Conservation (phyloP, 2,888 invertebrate genomes). For the Lithodes maja region DNA sequence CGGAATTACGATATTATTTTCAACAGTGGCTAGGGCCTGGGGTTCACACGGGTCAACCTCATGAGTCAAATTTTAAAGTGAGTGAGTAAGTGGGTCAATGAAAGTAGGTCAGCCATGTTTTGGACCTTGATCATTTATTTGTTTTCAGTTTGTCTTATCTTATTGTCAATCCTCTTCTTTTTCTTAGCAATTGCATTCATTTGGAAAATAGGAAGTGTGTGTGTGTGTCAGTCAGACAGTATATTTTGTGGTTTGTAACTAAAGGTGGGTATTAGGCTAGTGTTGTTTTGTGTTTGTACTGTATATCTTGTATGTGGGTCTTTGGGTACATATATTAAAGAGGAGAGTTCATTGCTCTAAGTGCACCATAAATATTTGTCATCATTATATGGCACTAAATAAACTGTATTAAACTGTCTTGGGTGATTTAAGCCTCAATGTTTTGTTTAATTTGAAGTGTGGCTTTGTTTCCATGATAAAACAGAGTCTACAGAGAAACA, state of each 20-base stretch:
- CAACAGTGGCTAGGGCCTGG: too few species aligned
- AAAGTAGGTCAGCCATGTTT: constrained; percentile 10
- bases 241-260: too few species aligned
- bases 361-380: background rate
- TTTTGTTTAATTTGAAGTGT: too few species aligned
- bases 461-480: too few species aligned
- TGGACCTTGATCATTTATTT: background rate
- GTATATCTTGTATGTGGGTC: background rate
- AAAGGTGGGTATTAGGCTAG: too few species aligned
- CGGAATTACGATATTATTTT: too few species aligned
- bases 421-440: too few species aligned
- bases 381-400: background rate
- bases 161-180: background rate
- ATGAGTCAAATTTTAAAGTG: background rate
- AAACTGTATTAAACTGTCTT: background rate
- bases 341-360: background rate
- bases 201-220: too few species aligned
- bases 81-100: constrained; percentile 21
- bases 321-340: background rate
- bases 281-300: background rate
- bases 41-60: too few species aligned
- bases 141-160: too few species aligned
- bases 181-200: background rate
- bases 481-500: too few species aligned
- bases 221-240: too few species aligned